Evolutionary conservation across 64 coral and sea anemone species (phyloP), one percentile per base, ranked within the genome.

Genomic region (Hydrozoanthus tunicans): DNA sequence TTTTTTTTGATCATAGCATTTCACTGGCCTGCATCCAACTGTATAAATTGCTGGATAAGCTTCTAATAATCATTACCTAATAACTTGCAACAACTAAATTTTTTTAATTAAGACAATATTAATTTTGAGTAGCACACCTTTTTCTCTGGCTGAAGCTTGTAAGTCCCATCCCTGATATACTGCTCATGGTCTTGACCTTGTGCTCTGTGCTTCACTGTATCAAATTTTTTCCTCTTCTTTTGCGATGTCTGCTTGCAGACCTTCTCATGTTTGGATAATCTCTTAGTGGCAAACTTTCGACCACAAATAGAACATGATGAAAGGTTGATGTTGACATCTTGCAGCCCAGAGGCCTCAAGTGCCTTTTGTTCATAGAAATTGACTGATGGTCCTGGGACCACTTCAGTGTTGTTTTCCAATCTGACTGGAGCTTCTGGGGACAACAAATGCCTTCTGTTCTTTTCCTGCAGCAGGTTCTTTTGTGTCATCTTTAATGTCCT

Each of bases 231-330:
- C 57, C 94, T 91, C 77, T 93, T 95, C 32, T 74, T 83, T 43
- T 69, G 82, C 17, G 92, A 77, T 65, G 65, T 77, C 90, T 99
- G 93, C 25, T 59, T 53, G 60, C 97, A 99, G 13, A 93, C 92
- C 65, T 93, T 93, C 78, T 92, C 83, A 94, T 99, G 97, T 65
- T 90, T 93, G 11, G 70, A 79, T 15, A 99, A 56, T 64, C 97
- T 89, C 17, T 99, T 94, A 12, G 74, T 89, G 25, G 92, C 89
- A 96, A 99, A 99, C 15, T 93, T 95, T 13, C 97, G 91, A 6
- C 97, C 97, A 92, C 97, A 99, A 52, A 96, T 92, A 51, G 90
- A 81, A 75, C 97, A 99, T 7, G 92, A 90, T 58, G 83, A 64
- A 12, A 99, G 82, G 52, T 94, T 92, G 7, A 95, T 15, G 1